Evolutionary conservation across 2,888 invertebrate species (phyloP), one percentile per base, ranked within the genome.

Genomic region (Psococerastis gibbosa): DNA sequence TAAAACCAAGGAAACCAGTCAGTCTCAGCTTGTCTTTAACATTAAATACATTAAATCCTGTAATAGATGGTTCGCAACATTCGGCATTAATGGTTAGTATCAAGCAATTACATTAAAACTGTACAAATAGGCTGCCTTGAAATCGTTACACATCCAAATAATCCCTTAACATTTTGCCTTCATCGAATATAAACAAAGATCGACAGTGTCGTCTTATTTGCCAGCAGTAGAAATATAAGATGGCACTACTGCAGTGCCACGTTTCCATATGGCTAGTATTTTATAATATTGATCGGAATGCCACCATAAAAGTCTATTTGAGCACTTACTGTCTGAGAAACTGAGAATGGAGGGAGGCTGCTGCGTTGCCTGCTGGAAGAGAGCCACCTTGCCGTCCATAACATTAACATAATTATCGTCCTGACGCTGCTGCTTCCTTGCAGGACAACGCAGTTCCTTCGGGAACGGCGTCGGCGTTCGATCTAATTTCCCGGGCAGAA

Each of bases 401-500:
- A 38, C 38, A 20, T 38, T 38, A 20, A 38, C 38, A 11, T 38
- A 38, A 20, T 38, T 17, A 5, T 38, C 38, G 15, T 38, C 18
- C 3, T 17, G 16, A 20, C 38, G 17, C 4, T 16, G 6, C 20
- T 15, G 17, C 18, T 38, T 38, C n/a, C 38, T 15, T 16, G 17
- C 20, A 13, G 38, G 38, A 38, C 20, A 17, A n/a, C 38, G 3
- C 3, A 38, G 38, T 11, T 38, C 38, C 20, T 38, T 38, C 20
- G 38, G 38, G 18, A 38, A 38, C 15, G 38, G 38, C 3, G 38
- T 38, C 13, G 38, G 38, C 15, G 38, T 38, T 11, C 38, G 17
- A 38, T 38, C 20, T 5, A 38, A 18, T 38, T 20, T 38, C 20
- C 38, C 38, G 3, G 38, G 38, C 20, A 38, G 18, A 3, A 38